Evolutionary conservation across 2,797 vertebrate species (phyloP), one percentile per base, ranked within the genome.

Genomic region (Cuniculus paca): DNA sequence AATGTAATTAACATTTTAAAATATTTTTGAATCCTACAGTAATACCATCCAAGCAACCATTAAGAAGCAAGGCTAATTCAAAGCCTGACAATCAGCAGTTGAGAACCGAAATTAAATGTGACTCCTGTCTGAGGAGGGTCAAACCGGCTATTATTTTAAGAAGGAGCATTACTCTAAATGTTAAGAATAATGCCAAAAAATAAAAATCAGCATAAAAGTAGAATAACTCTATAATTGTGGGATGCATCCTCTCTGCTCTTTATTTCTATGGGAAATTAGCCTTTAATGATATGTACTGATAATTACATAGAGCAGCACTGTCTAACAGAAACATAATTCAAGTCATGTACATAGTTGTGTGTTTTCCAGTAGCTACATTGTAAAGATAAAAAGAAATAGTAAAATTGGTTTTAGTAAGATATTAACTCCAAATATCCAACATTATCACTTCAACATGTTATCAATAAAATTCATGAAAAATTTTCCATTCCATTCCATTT

Each of bases 71-170:
- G 36, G 36, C 45, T 95, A 74, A 93, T 90, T 92, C 79, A 88
- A 88, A 52, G 6, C 48, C 17, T 61, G 48, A 56, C n/a, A 88
- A n/a, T 22, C 36, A 65, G 22, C 54, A 72, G 24, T 93, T 77
- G 22, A n/a, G n/a, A 84, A 91, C 36, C 88, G 58, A 54, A 74
- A 28, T 45, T 96, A 58, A 74, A 50, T 95, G 63, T 80, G 45
- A 34, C 54, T 95, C 68, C 72, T 31, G 56, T 95, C 74, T 94
- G 54, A 87, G 88, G 50, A 95, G 96, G 48, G 63, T 65, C 80
- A 94, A 97, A 93, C 65, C 34, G 24, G 36, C 42, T 80, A 4
- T 91, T 92, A 65, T 95, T 94, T 93, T 77, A 83, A 95, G 79
- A 94, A 45, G 31, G 19, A 91, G 5, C 1, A 36, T 86, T 96